Conservation (phyloP, 2,113 vertebrate genomes). For the Malurus cyaneus region DNA sequence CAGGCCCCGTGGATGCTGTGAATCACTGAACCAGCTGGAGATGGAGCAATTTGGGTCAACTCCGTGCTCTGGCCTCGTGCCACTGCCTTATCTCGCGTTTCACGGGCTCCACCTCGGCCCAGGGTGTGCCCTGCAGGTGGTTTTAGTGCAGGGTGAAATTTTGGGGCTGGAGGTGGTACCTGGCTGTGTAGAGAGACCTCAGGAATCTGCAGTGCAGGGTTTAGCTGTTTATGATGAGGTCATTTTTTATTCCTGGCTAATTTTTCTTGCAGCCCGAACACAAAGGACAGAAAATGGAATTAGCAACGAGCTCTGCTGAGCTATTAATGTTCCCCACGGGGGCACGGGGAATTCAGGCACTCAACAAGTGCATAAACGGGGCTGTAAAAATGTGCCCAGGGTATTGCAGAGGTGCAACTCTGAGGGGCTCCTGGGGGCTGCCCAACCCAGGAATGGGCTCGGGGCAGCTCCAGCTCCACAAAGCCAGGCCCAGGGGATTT, state of each 20-base stretch:
- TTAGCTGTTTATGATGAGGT: background rate
- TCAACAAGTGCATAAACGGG: background rate
- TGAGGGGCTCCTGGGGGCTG: background rate
- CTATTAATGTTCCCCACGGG: background rate
- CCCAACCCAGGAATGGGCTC: background rate
- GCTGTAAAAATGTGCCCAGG: background rate
- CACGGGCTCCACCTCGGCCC: background rate
- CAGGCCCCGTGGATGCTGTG: background rate
- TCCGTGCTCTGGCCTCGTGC: background rate
- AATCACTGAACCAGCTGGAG: slow-evolving; percentile 41
- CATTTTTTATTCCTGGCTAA: background rate
- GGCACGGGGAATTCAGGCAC: background rate
- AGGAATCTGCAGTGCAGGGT: background rate
- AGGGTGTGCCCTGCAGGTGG: background rate
- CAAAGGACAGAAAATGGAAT: background rate
- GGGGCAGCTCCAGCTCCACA: background rate
- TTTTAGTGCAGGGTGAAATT: background rate
- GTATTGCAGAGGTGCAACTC: background rate
- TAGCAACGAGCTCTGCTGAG: background rate
- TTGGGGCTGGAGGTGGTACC: background rate
- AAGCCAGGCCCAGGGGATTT: background rate
- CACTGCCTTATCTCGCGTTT: background rate
- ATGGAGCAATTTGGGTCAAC: slow-evolving; percentile 17
- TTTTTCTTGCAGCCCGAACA: background rate
- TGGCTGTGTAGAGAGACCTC: background rate